Percentiles rank a stretch among this genome's conserved stretches.
These are phyloP conservation scores for Rhynchonycteris naso DNA, from an alignment of 2,797 vertebrate species.

Conservation along the genomic window DNA sequence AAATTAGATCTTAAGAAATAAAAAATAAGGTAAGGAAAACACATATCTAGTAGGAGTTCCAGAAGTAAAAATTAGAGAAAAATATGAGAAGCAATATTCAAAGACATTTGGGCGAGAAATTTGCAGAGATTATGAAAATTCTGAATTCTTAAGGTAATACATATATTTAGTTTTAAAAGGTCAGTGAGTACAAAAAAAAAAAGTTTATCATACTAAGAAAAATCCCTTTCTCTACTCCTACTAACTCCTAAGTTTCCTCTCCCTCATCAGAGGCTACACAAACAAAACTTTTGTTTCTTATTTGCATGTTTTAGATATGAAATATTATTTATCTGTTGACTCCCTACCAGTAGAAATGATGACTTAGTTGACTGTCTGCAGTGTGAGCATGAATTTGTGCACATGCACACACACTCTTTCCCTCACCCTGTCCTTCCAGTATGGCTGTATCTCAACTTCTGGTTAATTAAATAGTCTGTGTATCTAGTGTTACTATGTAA, in stretches of 20 bases:
- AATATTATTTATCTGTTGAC: background rate
- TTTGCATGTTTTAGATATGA: background rate
- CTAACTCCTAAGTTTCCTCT: background rate
- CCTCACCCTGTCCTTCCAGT: background rate
- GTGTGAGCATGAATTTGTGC: background rate
- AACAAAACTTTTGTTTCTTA: background rate
- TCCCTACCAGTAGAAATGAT: background rate
- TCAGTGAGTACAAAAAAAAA: background rate
- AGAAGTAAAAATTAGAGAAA: constrained; percentile 23
- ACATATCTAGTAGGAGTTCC: background rate
- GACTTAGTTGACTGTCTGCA: background rate
- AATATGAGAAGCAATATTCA: background rate
- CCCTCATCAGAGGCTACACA: background rate
- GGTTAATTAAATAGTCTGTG: background rate
- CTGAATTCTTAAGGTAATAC: background rate
- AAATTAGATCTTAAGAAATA: constrained; percentile 27
- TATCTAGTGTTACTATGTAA: constrained; percentile 1
- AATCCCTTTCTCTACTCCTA: background rate
- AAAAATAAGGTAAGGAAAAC: constrained; percentile 14
- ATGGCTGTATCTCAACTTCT: background rate
- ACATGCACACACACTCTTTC: background rate
- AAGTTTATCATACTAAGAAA: background rate
- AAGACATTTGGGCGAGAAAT: constrained; percentile 6
- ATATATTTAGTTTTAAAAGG: constrained; percentile 15
- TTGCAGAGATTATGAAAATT: constrained; percentile 23